These are phyloP conservation scores for Engystomops pustulosus DNA, from an alignment of 2,113 vertebrate species.

Conservation along the genomic window DNA sequence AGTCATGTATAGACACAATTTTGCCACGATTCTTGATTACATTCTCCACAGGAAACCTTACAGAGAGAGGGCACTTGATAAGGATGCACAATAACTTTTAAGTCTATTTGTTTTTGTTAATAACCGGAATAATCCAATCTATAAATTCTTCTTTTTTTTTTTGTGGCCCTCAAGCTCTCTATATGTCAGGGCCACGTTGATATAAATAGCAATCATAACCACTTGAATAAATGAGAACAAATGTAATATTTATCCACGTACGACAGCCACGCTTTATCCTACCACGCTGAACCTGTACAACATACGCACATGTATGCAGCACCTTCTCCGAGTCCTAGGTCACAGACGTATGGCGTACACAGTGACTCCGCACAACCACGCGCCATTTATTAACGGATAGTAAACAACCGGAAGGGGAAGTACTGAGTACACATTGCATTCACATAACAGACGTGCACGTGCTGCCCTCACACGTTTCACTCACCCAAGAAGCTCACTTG, in stretches of 20 bases:
- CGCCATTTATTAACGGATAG: constrained; percentile 13
- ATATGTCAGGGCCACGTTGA: constrained; percentile 6
- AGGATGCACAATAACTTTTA: constrained; percentile 25
- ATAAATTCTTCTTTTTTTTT: constrained; percentile 14
- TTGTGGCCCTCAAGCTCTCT: constrained; percentile 14
- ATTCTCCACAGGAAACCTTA: constrained; percentile 22
- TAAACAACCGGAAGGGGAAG: constrained; percentile 40
- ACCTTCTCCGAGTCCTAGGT: neutral
- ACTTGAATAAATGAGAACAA: constrained; percentile 32
- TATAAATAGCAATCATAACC: constrained; percentile 31
- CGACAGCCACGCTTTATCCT: constrained; percentile 13
- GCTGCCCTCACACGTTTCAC: neutral
- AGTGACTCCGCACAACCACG: constrained; percentile 31
- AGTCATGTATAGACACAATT: constrained; percentile 22
- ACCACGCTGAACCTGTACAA: neutral
- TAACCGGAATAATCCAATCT: constrained; percentile 22
- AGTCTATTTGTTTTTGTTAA: constrained; percentile 16
- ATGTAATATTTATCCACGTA: constrained; percentile 26
- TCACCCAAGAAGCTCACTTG: constrained; percentile 35
- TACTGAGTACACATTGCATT: constrained; percentile 37
- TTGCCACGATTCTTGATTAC: constrained; percentile 11
- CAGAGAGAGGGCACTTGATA: constrained; percentile 23
- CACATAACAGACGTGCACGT: neutral
- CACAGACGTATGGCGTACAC: constrained; percentile 12
- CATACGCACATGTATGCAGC: neutral